Evolutionary conservation across 2,888 invertebrate genomes (phyloP), one percentile per base, ranked within the genome.

Genomic region (Lamproptera curius): DNA sequence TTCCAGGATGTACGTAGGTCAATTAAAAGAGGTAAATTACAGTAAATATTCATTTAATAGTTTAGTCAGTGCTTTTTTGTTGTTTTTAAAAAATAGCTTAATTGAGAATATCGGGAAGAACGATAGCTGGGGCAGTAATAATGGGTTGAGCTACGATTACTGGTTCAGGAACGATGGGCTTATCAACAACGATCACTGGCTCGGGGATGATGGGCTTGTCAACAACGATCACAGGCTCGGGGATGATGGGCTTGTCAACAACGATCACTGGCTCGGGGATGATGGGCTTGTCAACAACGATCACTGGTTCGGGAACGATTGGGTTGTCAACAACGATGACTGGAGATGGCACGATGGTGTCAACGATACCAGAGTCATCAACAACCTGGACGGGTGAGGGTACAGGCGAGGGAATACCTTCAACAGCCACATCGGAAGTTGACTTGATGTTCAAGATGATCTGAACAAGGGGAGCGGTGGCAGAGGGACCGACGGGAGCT

Each of bases 61-160:
- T n/a, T n/a, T n/a, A n/a, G n/a, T n/a, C n/a, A n/a, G n/a, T n/a
- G n/a, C n/a, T n/a, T n/a, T n/a, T n/a, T n/a, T n/a, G n/a, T n/a
- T n/a, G n/a, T n/a, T n/a, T n/a, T n/a, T n/a, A n/a, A n/a, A n/a
- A n/a, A n/a, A n/a, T n/a, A n/a, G n/a, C n/a, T 46, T 42, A 46
- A 31, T 46, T 46, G 14, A 46, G 36, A 14, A 42, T 42, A n/a
- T 47, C 47, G 11, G 47, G 47, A 13, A 47, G 42, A 11, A 54
- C 56, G 42, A 69, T 61, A 11, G 56, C 72, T 56, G 66, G 62
- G 40, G 62, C 62, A n/a, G 53, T 53, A 42, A 57, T 37, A 23
- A 56, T 42, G 2, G 37, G 36, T 46, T 55, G 51, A 41, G 53
- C 58, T 1, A 63, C 53, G 16, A 48, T 40, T 20, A 53, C 55